phyloP scores from a whole-genome alignment of 2,797 vertebrate genomes.

The Squalus acanthias region DNA sequence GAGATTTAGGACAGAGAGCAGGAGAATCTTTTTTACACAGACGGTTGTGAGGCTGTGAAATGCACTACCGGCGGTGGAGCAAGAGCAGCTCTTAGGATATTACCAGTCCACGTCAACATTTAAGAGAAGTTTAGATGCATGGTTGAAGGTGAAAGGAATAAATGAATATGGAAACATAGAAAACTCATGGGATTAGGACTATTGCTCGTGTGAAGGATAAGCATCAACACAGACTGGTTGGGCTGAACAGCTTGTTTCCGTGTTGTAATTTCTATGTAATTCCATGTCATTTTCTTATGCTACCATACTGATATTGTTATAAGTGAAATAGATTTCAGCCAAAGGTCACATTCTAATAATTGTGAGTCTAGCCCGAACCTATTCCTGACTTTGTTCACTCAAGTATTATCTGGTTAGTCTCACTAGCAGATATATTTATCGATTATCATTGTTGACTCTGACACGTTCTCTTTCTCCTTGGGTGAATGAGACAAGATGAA shows the following conservation, averaged over 20 bases:
- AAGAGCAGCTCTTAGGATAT: background rate
- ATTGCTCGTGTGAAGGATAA: background rate
- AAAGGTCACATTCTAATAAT: background rate
- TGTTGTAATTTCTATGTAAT: background rate
- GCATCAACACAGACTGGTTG: no score
- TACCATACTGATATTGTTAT: background rate
- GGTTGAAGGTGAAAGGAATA: background rate
- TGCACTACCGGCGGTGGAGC: background rate
- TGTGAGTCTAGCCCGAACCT: background rate
- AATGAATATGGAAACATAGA: background rate
- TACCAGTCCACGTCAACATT: background rate
- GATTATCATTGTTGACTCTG: background rate
- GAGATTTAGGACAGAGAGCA: background rate
- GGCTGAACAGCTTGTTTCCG: background rate
- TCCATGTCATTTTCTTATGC: background rate
- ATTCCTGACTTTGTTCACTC: background rate
- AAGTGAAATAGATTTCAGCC: background rate
- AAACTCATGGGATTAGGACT: background rate
- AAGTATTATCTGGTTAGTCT: background rate
- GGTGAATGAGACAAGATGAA: background rate
- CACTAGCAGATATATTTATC: background rate
- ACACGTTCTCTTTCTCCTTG: background rate
- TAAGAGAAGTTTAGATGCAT: no score
- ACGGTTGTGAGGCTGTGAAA: background rate
- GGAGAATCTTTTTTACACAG: background rate